phyloP scores from a whole-genome alignment of 2,888 invertebrate species.

The Acheta domesticus region DNA sequence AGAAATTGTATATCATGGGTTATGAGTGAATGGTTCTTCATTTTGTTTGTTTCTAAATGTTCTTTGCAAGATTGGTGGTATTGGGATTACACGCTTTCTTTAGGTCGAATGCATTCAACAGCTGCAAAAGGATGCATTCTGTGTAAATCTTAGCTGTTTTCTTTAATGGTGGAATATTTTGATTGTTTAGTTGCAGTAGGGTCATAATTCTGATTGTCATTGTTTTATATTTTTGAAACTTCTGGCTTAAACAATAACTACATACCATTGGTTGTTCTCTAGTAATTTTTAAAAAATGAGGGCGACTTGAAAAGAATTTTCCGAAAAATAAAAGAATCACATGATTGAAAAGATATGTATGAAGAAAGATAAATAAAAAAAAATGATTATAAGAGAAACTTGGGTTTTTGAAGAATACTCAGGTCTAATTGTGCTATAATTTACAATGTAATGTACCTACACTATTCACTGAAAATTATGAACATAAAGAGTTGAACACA shows the following conservation, averaged over 20 bases:
- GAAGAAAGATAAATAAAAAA: conserved; percentile 4
- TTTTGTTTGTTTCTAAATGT: conserved; percentile 18
- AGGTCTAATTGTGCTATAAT: conserved; percentile 26
- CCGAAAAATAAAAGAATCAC: background rate
- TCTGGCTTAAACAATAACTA: background rate
- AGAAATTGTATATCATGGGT: conserved; percentile 9
- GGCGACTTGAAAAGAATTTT: background rate
- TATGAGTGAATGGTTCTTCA: background rate
- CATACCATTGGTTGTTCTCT: background rate
- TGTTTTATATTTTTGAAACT: background rate
- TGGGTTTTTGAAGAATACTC: conserved; percentile 32
- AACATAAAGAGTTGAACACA: conserved; percentile 10
- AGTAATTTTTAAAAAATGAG: background rate
- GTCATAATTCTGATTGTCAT: background rate
- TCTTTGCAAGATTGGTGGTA: conserved; percentile 10
- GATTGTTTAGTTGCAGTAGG: conserved; percentile 7
- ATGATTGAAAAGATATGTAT: background rate
- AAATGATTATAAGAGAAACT: conserved; percentile 20
- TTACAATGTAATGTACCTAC: background rate
- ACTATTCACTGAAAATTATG: background rate
- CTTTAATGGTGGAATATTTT: conserved; percentile 11
- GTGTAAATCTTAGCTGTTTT: conserved; percentile 3
- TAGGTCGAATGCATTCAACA: background rate
- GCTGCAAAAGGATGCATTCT: background rate
- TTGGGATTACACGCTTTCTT: conserved; percentile 18